Percentiles rank a stretch among this genome's conserved stretches.
Evolutionary conservation across 2,113 vertebrate species (phyloP).

Genomic region (Poeciliopsis turrubarensis): DNA sequence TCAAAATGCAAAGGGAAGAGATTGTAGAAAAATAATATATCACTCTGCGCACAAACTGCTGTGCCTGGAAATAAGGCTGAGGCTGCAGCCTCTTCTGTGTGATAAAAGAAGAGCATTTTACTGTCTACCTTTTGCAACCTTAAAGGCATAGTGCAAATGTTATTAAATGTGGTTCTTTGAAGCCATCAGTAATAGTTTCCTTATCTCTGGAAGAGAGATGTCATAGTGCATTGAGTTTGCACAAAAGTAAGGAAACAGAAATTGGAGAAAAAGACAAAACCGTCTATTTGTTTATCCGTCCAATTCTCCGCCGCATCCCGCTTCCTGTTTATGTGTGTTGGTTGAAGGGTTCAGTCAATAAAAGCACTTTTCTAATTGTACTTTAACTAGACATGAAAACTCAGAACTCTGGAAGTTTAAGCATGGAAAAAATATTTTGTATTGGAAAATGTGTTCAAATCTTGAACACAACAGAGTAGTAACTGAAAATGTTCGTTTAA

Average conservation of each 20-base stretch:
- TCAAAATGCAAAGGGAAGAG: slow-evolving; percentile 43
- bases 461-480: too few species aligned
- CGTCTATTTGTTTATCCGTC: too few species aligned
- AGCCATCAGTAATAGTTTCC: not conserved
- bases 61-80: slow-evolving; percentile 58
- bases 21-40: slow-evolving; percentile 82
- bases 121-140: slow-evolving; percentile 40
- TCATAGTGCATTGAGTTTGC: not conserved
- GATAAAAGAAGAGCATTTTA: slow-evolving; percentile 58
- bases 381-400: not conserved
- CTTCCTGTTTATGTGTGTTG: too few species aligned
- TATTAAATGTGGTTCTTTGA: not conserved
- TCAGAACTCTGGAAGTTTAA: not conserved
- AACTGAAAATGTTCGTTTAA: too few species aligned
- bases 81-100: slow-evolving; percentile 31
- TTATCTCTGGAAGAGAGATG: not conserved
- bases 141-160: too few species aligned
- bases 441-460: too few species aligned
- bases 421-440: too few species aligned
- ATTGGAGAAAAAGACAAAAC: too few species aligned
- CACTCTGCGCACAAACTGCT: slow-evolving; percentile 78
- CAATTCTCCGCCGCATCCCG: too few species aligned
- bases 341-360: too few species aligned
- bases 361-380: not conserved
- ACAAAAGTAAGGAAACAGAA: not conserved